Evolutionary conservation across 2,888 invertebrate genomes (phyloP).

Genomic region (Hirudinaria manillensis): DNA sequence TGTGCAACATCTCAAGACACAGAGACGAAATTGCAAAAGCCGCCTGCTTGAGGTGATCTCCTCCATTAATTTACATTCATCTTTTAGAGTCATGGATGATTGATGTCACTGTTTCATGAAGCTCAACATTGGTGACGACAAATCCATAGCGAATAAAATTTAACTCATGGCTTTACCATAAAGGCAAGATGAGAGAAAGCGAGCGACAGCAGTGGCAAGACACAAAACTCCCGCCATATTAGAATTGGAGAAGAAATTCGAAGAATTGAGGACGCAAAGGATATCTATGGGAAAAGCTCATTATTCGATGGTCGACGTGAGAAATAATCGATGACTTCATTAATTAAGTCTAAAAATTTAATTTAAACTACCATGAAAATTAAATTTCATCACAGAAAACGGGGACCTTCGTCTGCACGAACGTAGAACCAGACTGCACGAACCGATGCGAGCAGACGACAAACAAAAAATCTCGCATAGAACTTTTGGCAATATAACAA

Average conservation of each 20-base stretch:
- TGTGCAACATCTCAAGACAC: slow-evolving; percentile 51
- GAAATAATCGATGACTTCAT: too few species aligned
- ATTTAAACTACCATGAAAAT: too few species aligned
- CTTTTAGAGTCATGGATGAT: neutral
- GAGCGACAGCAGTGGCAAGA: slow-evolving; percentile 37
- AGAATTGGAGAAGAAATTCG: slow-evolving; percentile 46
- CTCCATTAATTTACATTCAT: neutral
- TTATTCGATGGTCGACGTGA: too few species aligned
- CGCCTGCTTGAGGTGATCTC: slow-evolving; percentile 45
- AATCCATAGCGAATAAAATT: neutral
- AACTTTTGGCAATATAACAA: too few species aligned
- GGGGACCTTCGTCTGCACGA: too few species aligned
- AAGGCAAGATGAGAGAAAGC: slow-evolving; percentile 45
- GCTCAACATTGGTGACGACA: neutral
- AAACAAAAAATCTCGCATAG: too few species aligned
- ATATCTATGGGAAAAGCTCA: neutral
- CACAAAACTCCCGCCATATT: slow-evolving; percentile 44
- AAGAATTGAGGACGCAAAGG: slow-evolving; percentile 46
- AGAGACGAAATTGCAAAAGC: slow-evolving; percentile 49
- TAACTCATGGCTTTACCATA: slow-evolving; percentile 25
- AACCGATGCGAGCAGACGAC: too few species aligned
- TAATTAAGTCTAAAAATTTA: too few species aligned
- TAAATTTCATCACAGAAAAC: too few species aligned
- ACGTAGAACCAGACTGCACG: too few species aligned
- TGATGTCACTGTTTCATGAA: neutral